Percentiles rank a stretch among this genome's conserved stretches.
These are phyloP conservation scores for Globia sparganii DNA, from an alignment of 2,888 invertebrate species.

Conservation along the genomic window DNA sequence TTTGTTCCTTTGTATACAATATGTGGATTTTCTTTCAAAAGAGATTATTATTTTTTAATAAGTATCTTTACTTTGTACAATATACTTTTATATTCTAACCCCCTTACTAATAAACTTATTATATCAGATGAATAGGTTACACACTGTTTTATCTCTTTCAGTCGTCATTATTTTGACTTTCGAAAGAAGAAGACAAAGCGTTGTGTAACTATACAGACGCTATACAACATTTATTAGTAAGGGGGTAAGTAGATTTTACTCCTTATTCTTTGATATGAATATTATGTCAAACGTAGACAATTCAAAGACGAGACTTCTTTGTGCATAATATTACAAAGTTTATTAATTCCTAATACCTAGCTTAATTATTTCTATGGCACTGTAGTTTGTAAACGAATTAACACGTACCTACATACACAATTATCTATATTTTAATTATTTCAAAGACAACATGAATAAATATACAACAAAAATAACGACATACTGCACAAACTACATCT, in stretches of 20 bases:
- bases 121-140: too few relatives aligned
- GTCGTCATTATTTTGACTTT: too few relatives aligned
- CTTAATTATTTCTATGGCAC: background rate
- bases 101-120: too few relatives aligned
- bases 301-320: background rate
- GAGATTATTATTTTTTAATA: conserved; percentile 8
- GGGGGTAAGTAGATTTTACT: background rate
- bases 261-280: background rate
- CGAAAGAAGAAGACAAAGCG: too few relatives aligned
- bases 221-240: too few relatives aligned
- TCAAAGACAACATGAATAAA: background rate
- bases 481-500: background rate
- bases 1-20: conserved; percentile 41
- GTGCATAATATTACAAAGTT: too few relatives aligned
- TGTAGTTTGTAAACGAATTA: background rate
- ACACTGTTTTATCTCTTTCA: too few relatives aligned
- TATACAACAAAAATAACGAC: background rate
- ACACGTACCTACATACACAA: background rate
- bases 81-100: too few relatives aligned
- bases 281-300: background rate
- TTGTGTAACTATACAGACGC: too few relatives aligned
- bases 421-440: background rate
- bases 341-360: background rate
- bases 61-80: background rate
- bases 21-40: conserved; percentile 43